Evolutionary conservation across 2,113 vertebrate genomes (phyloP).

Genomic region (Zapornia atra): DNA sequence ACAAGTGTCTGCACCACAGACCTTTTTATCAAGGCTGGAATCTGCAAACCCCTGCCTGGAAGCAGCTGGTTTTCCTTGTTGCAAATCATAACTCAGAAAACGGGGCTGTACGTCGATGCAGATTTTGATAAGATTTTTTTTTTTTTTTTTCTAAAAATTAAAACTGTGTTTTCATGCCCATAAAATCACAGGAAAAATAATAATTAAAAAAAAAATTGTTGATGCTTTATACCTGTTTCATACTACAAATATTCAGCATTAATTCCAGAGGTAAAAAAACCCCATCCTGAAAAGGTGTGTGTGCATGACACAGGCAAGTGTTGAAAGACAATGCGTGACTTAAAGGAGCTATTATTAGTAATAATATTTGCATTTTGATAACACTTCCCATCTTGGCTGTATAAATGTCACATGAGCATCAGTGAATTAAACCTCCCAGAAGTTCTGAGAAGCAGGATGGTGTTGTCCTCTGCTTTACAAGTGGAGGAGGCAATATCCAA

Average conservation of each 20-base stretch:
- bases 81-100: not conserved
- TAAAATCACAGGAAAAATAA: not conserved
- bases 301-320: not conserved
- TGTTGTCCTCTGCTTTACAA: not conserved
- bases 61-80: not conserved
- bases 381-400: not conserved
- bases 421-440: not conserved
- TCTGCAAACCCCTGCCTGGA: not conserved
- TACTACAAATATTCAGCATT: not conserved
- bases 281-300: not conserved
- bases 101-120: accelerated
- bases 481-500: not conserved
- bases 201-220: not conserved
- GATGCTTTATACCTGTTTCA: not conserved
- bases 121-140: not conserved
- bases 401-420: not conserved
- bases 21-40: not conserved
- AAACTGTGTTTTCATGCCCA: not conserved
- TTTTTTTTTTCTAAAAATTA: not conserved
- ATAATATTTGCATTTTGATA: not conserved
- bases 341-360: not conserved
- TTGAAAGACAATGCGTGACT: not conserved
- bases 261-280: not conserved
- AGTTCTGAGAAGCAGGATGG: not conserved
- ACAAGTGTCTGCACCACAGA: not conserved